Percentiles rank a stretch among this genome's conserved stretches.
These are phyloP conservation scores for Ostrea edulis DNA, from an alignment of 1,140 invertebrate genomes.

Conservation along the genomic window DNA sequence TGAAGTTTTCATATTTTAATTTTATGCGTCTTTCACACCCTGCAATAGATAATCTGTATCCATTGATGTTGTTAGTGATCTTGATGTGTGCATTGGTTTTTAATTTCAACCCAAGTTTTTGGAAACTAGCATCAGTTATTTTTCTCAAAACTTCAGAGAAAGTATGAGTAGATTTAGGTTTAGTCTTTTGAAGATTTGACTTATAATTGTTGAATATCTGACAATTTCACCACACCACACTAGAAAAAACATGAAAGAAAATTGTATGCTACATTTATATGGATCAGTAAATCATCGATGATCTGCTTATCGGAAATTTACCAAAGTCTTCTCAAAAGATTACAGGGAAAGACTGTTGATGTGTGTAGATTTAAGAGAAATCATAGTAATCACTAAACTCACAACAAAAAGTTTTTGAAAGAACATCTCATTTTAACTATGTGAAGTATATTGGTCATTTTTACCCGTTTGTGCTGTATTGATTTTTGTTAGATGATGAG, in stretches of 20 bases:
- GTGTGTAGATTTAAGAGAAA: too few relatives aligned
- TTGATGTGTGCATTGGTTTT: not conserved
- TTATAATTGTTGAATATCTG: not conserved
- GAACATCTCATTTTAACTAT: not conserved
- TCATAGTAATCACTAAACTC: too few relatives aligned
- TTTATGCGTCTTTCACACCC: not conserved
- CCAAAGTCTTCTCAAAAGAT: too few relatives aligned
- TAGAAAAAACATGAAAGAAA: too few relatives aligned
- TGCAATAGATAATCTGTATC: conserved; percentile 18
- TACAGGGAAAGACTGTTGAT: too few relatives aligned
- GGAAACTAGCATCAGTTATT: not conserved
- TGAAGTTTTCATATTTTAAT: not conserved
- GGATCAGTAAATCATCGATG: too few relatives aligned
- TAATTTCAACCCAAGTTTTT: not conserved
- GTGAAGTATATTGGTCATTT: not conserved
- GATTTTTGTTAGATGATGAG: not conserved
- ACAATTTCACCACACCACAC: too few relatives aligned
- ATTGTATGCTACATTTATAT: too few relatives aligned
- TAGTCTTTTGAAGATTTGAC: not conserved
- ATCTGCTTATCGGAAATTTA: too few relatives aligned
- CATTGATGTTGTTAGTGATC: not conserved
- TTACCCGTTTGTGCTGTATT: not conserved
- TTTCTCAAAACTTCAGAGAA: conserved; percentile 20
- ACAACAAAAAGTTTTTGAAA: too few relatives aligned
- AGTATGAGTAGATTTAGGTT: not conserved